Evolutionary conservation across 2,113 vertebrate genomes (phyloP).

Genomic region (Calidris pygmaea): DNA sequence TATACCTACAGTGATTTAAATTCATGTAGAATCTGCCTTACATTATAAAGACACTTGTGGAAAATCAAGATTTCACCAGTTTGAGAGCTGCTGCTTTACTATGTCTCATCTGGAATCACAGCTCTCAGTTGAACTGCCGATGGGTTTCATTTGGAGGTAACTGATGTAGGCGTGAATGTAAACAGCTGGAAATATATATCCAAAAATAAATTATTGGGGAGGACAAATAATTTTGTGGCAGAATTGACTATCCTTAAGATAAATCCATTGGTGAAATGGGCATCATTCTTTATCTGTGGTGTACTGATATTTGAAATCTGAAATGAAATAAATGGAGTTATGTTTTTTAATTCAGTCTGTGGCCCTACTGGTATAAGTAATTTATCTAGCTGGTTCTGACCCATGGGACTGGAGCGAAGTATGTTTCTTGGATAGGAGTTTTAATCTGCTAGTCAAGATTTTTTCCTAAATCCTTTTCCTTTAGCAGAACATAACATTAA

Average conservation of each 20-base stretch:
- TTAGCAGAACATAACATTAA: not conserved
- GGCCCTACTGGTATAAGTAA: not conserved
- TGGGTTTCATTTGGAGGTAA: not conserved
- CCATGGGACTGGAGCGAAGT: not conserved
- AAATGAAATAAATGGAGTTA: not conserved
- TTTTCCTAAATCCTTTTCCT: slow-evolving; percentile 26
- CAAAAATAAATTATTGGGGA: not conserved
- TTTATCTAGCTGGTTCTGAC: not conserved
- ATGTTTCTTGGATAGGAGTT: not conserved
- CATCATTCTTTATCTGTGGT: not conserved
- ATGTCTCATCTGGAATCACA: not conserved
- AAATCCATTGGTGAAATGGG: not conserved
- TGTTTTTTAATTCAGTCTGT: not conserved
- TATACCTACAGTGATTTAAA: not conserved
- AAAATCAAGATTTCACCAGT: not conserved
- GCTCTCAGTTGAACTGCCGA: not conserved
- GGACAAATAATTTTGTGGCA: not conserved
- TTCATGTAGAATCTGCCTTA: not conserved
- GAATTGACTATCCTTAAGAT: not conserved
- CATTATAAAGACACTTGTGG: not conserved
- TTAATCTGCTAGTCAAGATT: slow-evolving; percentile 42
- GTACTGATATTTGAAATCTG: slow-evolving; percentile 38
- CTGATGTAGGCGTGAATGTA: not conserved
- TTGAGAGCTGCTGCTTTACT: not conserved
- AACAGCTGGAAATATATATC: not conserved